Percentiles rank a stretch among this genome's conserved stretches.
phyloP scores from a whole-genome alignment of 2,113 vertebrate genomes.

The Penelope pileata region DNA sequence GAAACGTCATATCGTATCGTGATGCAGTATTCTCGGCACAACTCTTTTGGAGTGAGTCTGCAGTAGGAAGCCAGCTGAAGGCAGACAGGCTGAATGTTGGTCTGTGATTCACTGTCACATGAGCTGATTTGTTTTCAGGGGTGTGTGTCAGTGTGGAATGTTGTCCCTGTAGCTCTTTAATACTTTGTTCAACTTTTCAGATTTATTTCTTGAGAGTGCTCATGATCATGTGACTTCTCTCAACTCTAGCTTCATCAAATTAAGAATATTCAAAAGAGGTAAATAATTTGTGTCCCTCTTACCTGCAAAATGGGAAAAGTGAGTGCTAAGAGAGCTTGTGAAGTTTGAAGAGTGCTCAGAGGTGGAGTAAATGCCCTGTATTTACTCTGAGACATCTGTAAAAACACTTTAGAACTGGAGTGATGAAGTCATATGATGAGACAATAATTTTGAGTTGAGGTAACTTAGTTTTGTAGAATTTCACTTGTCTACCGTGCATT shows the following conservation, averaged over 20 bases:
- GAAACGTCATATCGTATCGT: rapidly evolving
- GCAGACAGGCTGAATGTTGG: background rate
- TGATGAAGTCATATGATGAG: background rate
- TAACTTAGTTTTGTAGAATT: background rate
- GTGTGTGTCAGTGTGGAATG: background rate
- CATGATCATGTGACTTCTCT: background rate
- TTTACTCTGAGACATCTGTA: background rate
- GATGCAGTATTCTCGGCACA: background rate
- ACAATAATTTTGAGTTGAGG: background rate
- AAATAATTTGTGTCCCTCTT: background rate
- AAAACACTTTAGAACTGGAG: background rate
- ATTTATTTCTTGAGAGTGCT: background rate
- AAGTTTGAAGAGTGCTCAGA: background rate
- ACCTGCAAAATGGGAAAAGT: background rate
- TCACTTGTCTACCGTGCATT: background rate
- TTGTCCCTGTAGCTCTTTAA: background rate
- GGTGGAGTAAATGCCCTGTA: background rate
- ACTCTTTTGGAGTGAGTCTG: background rate
- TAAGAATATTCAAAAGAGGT: background rate
- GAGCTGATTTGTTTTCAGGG: background rate
- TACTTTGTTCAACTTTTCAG: background rate
- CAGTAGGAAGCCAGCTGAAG: background rate
- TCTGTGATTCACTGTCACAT: slow-evolving; percentile 18
- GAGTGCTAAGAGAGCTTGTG: background rate
- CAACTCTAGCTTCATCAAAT: background rate